These are phyloP conservation scores for Pentalonia nigronervosa DNA, from an alignment of 1,140 invertebrate species.

Conservation along the genomic window DNA sequence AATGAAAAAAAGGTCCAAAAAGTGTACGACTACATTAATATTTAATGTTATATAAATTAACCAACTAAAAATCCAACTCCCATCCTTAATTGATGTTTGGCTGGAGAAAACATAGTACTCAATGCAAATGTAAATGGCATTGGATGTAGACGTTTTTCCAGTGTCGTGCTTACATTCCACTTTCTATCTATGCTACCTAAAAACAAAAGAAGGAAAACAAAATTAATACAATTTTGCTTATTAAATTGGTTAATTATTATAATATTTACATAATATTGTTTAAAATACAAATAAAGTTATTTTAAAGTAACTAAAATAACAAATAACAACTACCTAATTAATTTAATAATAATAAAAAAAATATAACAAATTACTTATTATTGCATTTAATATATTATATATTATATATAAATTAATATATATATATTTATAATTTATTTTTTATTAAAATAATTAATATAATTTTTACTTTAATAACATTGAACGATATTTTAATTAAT, in stretches of 20 bases:
- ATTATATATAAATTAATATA: no score
- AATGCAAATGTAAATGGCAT: slow-evolving; percentile 93
- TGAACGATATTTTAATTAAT: no score
- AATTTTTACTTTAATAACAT: no score
- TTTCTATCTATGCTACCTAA: slow-evolving; percentile 91
- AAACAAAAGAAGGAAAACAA: slow-evolving; percentile 62
- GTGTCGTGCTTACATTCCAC: slow-evolving; percentile 91
- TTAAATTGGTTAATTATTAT: background rate
- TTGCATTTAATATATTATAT: no score
- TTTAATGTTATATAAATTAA: slow-evolving; percentile 65
- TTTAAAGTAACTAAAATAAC: no score
- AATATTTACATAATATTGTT: background rate
- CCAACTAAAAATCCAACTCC: slow-evolving; percentile 89
- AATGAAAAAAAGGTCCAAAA: slow-evolving; percentile 42
- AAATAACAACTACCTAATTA: no score
- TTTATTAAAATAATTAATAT: no score
- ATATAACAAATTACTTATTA: no score
- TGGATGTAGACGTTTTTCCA: slow-evolving; percentile 92
- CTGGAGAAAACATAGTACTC: slow-evolving; percentile 92
- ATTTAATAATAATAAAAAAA: no score
- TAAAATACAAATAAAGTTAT: background rate
- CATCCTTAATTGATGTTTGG: slow-evolving; percentile 85
- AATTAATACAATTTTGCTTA: background rate
- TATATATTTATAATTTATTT: no score
- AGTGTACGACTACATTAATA: slow-evolving; percentile 40